Conservation (phyloP, 2,888 invertebrate species). For the Isotomurus palustris region DNA sequence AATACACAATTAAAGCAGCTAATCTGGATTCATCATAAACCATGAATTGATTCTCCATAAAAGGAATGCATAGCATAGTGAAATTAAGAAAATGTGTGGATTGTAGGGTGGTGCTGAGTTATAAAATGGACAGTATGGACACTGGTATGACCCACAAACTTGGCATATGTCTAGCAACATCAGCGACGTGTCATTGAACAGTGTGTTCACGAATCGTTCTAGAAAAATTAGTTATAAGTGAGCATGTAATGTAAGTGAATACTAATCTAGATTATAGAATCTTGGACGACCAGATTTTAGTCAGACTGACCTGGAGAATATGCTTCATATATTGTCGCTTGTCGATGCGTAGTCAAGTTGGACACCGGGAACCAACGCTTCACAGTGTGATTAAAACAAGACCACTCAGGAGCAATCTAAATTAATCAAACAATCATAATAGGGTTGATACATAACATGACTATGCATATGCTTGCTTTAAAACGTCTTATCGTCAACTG, state of each 20-base stretch:
- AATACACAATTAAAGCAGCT: too few species aligned
- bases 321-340: conserved; percentile 56
- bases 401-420: conserved; percentile 50
- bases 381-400: conserved; percentile 55
- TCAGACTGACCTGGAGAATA: conserved; percentile 55
- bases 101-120: conserved; percentile 36
- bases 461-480: too few species aligned
- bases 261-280: too few species aligned
- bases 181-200: conserved; percentile 50
- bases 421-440: not conserved
- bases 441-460: not conserved
- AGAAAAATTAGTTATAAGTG: conserved; percentile 27
- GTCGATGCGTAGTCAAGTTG: conserved; percentile 55
- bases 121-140: conserved; percentile 53
- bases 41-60: too few species aligned
- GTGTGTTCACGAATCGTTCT: conserved; percentile 49
- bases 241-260: not conserved
- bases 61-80: too few species aligned
- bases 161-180: conserved; percentile 53
- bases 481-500: not conserved
- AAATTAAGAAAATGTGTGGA: not conserved
- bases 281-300: not conserved
- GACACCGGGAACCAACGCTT: conserved; percentile 58
- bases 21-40: too few species aligned
- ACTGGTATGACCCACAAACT: conserved; percentile 55